Conservation (phyloP, 2,888 invertebrate species). For the Congeria kusceri region DNA sequence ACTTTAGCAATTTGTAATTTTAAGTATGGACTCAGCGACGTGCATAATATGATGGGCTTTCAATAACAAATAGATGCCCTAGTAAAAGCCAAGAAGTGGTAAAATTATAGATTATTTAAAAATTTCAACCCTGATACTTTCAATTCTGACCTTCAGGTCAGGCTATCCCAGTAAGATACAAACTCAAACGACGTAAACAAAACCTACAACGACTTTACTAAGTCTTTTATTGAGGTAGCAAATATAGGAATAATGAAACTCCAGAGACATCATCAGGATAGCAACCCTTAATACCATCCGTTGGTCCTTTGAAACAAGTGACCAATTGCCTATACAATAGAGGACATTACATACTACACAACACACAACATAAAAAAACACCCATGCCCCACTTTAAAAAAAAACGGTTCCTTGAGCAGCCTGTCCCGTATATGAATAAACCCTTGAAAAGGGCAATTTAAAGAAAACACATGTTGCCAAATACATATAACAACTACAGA, state of each 20-base stretch:
- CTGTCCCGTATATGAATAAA: conserved; percentile 19
- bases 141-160: not conserved
- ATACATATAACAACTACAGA: conserved; percentile 17
- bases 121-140: not conserved
- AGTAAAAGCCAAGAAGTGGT: not conserved
- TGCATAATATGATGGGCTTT: too few species aligned
- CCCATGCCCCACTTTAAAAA: too few species aligned
- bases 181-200: too few species aligned
- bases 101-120: not conserved
- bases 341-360: too few species aligned
- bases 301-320: too few species aligned
- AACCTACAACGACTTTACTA: not conserved
- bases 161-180: not conserved
- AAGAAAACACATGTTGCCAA: conserved; percentile 13
- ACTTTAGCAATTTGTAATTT: too few species aligned
- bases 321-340: too few species aligned
- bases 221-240: not conserved
- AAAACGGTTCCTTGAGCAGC: not conserved
- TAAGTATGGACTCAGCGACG: too few species aligned
- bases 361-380: too few species aligned
- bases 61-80: not conserved
- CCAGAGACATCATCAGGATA: too few species aligned
- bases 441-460: conserved; percentile 11
- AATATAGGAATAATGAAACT: too few species aligned
- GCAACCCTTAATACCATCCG: too few species aligned